phyloP scores from a whole-genome alignment of 2,113 vertebrate genomes.

The Corapipo altera region DNA sequence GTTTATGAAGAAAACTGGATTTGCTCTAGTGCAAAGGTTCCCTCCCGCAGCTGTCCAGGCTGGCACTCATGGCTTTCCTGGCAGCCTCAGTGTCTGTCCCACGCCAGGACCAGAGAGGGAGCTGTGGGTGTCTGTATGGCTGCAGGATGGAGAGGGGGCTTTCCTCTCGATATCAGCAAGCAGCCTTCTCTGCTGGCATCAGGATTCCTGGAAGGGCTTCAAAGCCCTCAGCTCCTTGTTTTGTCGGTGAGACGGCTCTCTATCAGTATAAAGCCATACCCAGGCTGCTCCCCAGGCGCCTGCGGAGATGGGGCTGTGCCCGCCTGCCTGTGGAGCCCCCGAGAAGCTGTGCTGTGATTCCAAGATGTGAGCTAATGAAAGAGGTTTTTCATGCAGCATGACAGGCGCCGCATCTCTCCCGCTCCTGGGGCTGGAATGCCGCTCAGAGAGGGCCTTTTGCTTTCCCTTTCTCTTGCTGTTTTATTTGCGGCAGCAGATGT shows the following conservation, averaged over 20 bases:
- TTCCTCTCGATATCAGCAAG: not conserved
- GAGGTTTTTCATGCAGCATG: constrained; percentile 17
- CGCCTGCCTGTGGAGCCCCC: not conserved
- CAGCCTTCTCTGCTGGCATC: not conserved
- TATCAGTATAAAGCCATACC: not conserved
- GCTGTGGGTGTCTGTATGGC: not conserved
- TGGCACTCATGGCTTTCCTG: not conserved
- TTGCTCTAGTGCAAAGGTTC: not conserved
- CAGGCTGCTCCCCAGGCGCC: not conserved
- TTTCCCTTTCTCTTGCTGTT: not conserved
- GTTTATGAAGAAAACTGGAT: not conserved
- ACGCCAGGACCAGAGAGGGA: fast-evolving
- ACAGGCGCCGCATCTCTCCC: not conserved
- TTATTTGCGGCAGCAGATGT: constrained; percentile 6
- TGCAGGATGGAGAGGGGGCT: not conserved
- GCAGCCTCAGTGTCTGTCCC: not conserved
- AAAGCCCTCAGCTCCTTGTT: not conserved
- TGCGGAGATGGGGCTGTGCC: not conserved
- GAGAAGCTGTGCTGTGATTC: not conserved
- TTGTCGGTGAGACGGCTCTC: not conserved
- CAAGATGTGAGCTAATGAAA: not conserved
- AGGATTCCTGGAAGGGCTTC: not conserved
- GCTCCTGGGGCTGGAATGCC: not conserved
- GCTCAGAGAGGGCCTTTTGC: not conserved
- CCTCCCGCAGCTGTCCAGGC: not conserved